Percentiles rank a stretch among this genome's conserved stretches.
phyloP scores from a whole-genome alignment of 2,888 invertebrate species.

The Eupithecia vulgata region DNA sequence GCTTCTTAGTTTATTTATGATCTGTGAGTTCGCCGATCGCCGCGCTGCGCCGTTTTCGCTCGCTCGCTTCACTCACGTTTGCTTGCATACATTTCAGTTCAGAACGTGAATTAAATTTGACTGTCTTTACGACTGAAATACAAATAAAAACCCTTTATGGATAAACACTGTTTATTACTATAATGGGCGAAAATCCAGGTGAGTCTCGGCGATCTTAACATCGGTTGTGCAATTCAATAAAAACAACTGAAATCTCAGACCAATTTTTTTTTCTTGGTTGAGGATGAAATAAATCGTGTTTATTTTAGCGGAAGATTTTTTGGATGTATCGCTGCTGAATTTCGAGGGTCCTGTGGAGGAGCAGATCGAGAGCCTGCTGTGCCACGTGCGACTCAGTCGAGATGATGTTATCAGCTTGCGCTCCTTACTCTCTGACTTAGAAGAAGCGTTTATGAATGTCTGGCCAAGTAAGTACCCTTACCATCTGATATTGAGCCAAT shows the following conservation, averaged over 20 bases:
- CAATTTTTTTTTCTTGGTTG: no score
- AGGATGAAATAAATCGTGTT: constrained; percentile 13
- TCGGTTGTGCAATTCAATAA: not conserved
- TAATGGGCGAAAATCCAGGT: not conserved
- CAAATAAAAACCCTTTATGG: not conserved
- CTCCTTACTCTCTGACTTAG: constrained; percentile 61
- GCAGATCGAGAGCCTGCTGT: constrained; percentile 21
- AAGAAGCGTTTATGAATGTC: constrained; percentile 53
- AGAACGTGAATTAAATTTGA: not conserved
- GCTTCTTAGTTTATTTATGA: no score
- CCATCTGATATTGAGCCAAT: not conserved
- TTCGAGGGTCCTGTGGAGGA: constrained; percentile 29
- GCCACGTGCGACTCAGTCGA: constrained; percentile 27
- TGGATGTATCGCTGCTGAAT: constrained; percentile 19
- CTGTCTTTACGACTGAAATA: not conserved
- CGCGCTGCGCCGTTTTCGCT: no score
- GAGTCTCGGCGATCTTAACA: not conserved
- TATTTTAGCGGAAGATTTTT: constrained; percentile 17
- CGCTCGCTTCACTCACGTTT: no score
- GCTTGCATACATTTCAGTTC: no score
- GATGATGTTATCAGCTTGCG: constrained; percentile 24
- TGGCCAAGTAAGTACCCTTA: constrained; percentile 61
- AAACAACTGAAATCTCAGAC: not conserved
- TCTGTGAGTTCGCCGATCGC: no score
- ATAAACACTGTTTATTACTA: not conserved